Evolutionary conservation across 2,888 invertebrate species (phyloP).

Genomic region (Agrochola lota): DNA sequence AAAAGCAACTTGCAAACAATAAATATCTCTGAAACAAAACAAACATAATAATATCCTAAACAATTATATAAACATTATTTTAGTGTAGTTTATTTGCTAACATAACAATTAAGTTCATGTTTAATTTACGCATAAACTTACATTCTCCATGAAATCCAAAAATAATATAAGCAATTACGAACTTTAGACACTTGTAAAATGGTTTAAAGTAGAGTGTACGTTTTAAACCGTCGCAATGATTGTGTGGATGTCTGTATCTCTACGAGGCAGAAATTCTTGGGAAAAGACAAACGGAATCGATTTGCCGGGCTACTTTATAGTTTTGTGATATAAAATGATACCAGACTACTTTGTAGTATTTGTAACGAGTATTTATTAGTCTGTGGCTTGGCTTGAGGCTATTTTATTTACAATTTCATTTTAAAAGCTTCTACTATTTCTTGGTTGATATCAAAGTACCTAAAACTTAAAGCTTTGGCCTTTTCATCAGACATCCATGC

Average conservation of each 20-base stretch:
- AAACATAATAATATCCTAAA: conserved; percentile 36
- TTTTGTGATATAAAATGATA: conserved; percentile 51
- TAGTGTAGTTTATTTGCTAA: conserved; percentile 23
- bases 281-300: conserved; percentile 56
- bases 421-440: neutral
- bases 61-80: conserved; percentile 50
- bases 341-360: conserved; percentile 14
- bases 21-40: conserved; percentile 23
- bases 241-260: conserved; percentile 18
- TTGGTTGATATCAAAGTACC: neutral
- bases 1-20: conserved; percentile 9
- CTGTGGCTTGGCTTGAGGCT: neutral
- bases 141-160: conserved; percentile 7
- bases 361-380: conserved; percentile 27
- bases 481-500: neutral
- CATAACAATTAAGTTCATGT: conserved; percentile 43
- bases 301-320: conserved; percentile 52
- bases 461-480: neutral
- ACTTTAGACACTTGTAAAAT: neutral
- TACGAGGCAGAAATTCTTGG: conserved; percentile 39
- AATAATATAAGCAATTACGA: conserved; percentile 4
- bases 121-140: conserved; percentile 30
- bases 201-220: conserved; percentile 26
- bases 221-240: conserved; percentile 18
- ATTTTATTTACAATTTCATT: conserved; percentile 14